Evolutionary conservation across 2,113 vertebrate genomes (phyloP).

Genomic region (Cercocebus atys): DNA sequence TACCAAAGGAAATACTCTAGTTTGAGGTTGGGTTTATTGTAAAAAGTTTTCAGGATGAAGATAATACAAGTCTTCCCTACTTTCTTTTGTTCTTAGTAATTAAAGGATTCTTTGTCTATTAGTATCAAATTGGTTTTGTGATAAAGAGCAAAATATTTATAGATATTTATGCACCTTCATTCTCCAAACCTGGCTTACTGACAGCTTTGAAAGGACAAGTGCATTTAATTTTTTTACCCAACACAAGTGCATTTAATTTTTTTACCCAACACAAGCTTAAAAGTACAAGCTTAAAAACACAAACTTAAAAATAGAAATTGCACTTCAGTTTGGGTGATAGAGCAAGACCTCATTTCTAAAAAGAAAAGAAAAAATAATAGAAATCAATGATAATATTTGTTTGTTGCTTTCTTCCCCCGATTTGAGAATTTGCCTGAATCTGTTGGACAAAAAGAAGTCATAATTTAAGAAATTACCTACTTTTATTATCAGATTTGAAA

Average conservation of each 20-base stretch:
- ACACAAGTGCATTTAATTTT: not conserved
- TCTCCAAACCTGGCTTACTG: not conserved
- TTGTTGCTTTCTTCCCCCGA: not conserved
- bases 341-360: too few relatives aligned
- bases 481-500: not conserved
- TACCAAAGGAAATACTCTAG: not conserved
- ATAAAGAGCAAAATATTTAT: not conserved
- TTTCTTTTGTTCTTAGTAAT: not conserved
- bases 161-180: not conserved
- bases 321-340: too few relatives aligned
- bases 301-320: not conserved
- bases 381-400: not conserved
- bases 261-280: not conserved
- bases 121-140: not conserved
- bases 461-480: not conserved
- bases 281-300: too few relatives aligned
- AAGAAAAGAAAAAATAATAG: not conserved
- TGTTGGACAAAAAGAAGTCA: not conserved
- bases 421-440: slow-evolving; percentile 8
- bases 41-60: not conserved
- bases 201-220: not conserved
- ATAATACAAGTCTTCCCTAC: not conserved
- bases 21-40: not conserved
- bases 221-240: not conserved
- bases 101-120: not conserved